Evolutionary conservation across 2,888 invertebrate species (phyloP).

Genomic region (Hymenopus coronatus): DNA sequence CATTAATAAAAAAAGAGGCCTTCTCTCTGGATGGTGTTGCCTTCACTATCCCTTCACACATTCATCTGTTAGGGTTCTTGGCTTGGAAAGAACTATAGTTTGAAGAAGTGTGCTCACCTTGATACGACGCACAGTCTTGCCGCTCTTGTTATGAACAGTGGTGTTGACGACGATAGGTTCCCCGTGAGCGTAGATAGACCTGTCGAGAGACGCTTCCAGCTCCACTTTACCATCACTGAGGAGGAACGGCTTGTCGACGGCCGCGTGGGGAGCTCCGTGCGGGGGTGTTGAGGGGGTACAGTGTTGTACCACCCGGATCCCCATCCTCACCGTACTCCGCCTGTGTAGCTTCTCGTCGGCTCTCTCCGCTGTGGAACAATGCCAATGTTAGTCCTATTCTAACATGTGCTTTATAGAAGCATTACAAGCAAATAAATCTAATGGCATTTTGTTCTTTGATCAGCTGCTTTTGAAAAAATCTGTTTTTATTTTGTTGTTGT

Average conservation of each 20-base stretch:
- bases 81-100: no score
- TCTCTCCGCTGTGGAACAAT: slow-evolving; percentile 64
- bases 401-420: no score
- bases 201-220: slow-evolving; percentile 76
- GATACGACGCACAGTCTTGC: slow-evolving; percentile 77
- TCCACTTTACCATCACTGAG: slow-evolving; percentile 80
- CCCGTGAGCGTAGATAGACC: slow-evolving; percentile 78
- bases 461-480: no score
- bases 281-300: slow-evolving; percentile 42
- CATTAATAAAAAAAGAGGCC: no score
- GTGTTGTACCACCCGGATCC: slow-evolving; percentile 77
- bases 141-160: slow-evolving; percentile 74
- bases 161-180: slow-evolving; percentile 75
- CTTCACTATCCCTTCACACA: no score
- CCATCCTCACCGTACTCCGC: slow-evolving; percentile 79
- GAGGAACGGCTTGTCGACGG: slow-evolving; percentile 78
- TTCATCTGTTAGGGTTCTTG: no score
- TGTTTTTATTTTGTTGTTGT: no score
- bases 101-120: slow-evolving; percentile 69
- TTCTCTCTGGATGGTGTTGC: no score
- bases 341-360: slow-evolving; percentile 79
- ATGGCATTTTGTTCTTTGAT: no score
- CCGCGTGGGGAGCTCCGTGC: slow-evolving; percentile 62
- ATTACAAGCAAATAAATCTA: no score
- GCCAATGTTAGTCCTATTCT: no score